Conservation (phyloP, 2,888 invertebrate genomes). For the Eubasilissa splendida region DNA sequence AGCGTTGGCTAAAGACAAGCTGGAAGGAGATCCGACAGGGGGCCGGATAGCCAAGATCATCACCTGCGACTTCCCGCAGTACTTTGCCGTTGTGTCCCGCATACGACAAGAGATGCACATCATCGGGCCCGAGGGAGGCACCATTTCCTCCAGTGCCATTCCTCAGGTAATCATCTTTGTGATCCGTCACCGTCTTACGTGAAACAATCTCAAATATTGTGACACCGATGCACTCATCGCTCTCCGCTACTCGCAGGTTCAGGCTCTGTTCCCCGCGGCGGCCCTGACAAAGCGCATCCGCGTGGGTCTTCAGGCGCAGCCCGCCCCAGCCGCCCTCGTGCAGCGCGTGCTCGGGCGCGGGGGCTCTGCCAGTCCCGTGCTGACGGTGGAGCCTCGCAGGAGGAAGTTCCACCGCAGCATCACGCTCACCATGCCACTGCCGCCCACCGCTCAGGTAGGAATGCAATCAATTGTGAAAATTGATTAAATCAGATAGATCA, state of each 20-base stretch:
- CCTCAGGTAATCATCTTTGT: slow-evolving; percentile 74
- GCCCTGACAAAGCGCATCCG: slow-evolving; percentile 99
- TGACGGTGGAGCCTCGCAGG: slow-evolving; percentile 97
- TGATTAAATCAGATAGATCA: too few species aligned
- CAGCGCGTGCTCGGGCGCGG: slow-evolving; percentile 94
- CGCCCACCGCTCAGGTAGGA: slow-evolving; percentile 70
- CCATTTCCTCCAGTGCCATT: slow-evolving; percentile 94
- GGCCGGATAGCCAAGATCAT: slow-evolving; percentile 77
- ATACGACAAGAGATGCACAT: slow-evolving; percentile 97
- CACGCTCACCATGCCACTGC: slow-evolving; percentile 94
- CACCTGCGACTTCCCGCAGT: slow-evolving; percentile 98
- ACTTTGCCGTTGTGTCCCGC: slow-evolving; percentile 96
- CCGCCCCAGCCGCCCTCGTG: slow-evolving; percentile 87
- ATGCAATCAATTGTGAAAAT: too few species aligned
- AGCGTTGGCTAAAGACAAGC: slow-evolving; percentile 89
- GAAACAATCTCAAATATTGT: too few species aligned
- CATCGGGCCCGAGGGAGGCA: slow-evolving; percentile 98
- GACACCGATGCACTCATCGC: too few species aligned
- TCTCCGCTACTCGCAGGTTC: slow-evolving; percentile 67
- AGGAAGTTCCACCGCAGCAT: slow-evolving; percentile 99
- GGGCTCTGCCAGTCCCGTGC: slow-evolving; percentile 97
- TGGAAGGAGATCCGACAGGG: slow-evolving; percentile 81
- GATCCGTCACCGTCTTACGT: neutral
- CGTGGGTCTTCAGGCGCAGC: slow-evolving; percentile 98
- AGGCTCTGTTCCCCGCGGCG: slow-evolving; percentile 90